Evolutionary conservation across 2,888 invertebrate genomes (phyloP).

Genomic region (Nemurella pictetii): DNA sequence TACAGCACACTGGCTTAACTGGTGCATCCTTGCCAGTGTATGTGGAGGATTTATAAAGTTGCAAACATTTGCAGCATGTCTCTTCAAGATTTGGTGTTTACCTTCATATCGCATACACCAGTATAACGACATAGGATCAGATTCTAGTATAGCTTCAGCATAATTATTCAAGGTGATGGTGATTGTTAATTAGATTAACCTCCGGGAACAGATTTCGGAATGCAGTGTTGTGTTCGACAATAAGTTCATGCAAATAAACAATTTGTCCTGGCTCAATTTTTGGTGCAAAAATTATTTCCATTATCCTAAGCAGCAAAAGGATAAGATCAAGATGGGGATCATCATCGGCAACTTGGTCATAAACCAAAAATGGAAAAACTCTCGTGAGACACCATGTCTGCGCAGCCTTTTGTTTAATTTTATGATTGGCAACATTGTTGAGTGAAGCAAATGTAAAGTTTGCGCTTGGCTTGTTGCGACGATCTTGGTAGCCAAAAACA

Average conservation of each 20-base stretch:
- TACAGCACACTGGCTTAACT: not conserved
- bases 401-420: conserved; percentile 42
- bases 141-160: conserved; percentile 39
- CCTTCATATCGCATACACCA: conserved; percentile 43
- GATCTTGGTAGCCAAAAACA: conserved; percentile 38
- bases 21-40: not conserved
- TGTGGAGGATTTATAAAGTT: conserved; percentile 5
- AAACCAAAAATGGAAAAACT: conserved; percentile 42
- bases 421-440: conserved; percentile 38
- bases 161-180: conserved; percentile 42
- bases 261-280: conserved; percentile 18
- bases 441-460: conserved; percentile 38
- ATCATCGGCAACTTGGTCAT: conserved; percentile 39
- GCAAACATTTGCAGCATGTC: not conserved
- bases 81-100: conserved; percentile 39
- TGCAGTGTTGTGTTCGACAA: conserved; percentile 36
- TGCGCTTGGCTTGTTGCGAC: conserved; percentile 41
- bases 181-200: conserved; percentile 42
- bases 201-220: conserved; percentile 41
- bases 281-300: conserved; percentile 42
- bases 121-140: conserved; percentile 40
- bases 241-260: conserved; percentile 36
- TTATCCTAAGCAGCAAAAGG: conserved; percentile 40
- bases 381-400: conserved; percentile 43
- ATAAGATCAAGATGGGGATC: conserved; percentile 41